A percentile compares a stretch with the other conserved stretches of the same genome.
These are phyloP conservation scores for Hermatobates lingyangjiaoensis DNA, from an alignment of 1,140 invertebrate genomes.

Conservation along the genomic window DNA sequence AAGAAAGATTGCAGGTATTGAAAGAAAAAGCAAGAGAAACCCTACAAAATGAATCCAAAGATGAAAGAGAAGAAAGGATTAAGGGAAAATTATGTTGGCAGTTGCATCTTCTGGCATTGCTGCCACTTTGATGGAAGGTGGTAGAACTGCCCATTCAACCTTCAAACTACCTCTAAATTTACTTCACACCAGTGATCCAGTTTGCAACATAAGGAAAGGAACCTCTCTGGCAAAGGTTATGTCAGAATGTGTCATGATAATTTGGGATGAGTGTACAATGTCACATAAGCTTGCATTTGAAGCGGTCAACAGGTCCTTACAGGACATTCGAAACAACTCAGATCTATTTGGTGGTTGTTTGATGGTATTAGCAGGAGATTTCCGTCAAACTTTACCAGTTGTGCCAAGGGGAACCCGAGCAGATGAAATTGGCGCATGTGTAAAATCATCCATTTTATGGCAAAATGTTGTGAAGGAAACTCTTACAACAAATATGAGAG, in stretches of 20 bases:
- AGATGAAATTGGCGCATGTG: conserved; percentile 21
- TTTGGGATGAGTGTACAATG: conserved; percentile 25
- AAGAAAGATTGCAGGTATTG: too few species aligned
- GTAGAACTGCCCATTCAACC: too few species aligned
- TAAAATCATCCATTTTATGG: conserved; percentile 20
- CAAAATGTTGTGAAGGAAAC: conserved; percentile 6
- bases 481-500: conserved; percentile 8
- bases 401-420: conserved; percentile 17
- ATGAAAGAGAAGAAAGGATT: too few species aligned
- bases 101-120: too few species aligned
- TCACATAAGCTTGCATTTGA: conserved; percentile 17
- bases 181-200: conserved; percentile 12
- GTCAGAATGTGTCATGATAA: conserved; percentile 19
- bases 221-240: conserved; percentile 17
- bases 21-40: too few species aligned
- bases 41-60: too few species aligned
- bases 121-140: too few species aligned
- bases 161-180: conserved; percentile 18
- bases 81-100: too few species aligned
- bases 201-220: conserved; percentile 22
- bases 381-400: conserved; percentile 25
- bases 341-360: conserved; percentile 15
- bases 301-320: conserved; percentile 16
- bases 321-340: conserved; percentile 16
- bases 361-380: conserved; percentile 21